A percentile compares a stretch with the other conserved stretches of the same genome.
Evolutionary conservation across 2,797 vertebrate genomes (phyloP).

Genomic region (Rhinella marina): DNA sequence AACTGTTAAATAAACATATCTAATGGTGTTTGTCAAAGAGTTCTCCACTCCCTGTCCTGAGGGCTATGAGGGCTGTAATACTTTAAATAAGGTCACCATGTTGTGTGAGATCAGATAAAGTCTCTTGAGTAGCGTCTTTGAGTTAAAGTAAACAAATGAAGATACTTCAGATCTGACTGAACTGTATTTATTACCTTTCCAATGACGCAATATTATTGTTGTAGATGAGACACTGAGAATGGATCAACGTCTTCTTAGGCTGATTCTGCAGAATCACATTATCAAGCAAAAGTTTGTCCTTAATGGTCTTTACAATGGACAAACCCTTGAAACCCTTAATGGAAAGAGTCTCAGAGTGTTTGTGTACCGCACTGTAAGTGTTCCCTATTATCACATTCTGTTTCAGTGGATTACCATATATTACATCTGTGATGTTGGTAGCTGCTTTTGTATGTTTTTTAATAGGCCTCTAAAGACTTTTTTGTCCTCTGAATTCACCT

Average conservation of each 20-base stretch:
- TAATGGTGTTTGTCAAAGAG: not conserved
- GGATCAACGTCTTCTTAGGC: conserved; percentile 85
- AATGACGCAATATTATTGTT: not conserved
- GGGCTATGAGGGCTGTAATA: not conserved
- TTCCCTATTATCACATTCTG: not conserved
- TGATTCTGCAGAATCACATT: conserved; percentile 92
- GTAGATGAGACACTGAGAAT: conserved; percentile 87
- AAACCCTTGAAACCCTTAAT: conserved; percentile 88
- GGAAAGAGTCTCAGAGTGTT: conserved; percentile 92
- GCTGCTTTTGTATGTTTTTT: not conserved
- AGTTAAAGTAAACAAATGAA: no score
- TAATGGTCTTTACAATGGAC: conserved; percentile 91
- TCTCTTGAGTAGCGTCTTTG: no score
- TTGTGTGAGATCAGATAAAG: no score
- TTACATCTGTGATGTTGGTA: not conserved
- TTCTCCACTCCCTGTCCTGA: not conserved
- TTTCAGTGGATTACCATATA: no score
- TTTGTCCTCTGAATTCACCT: not conserved
- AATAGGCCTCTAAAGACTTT: not conserved
- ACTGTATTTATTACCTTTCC: not conserved
- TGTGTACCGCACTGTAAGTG: conserved; percentile 94
- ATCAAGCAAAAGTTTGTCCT: conserved; percentile 88
- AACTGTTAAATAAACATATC: not conserved
- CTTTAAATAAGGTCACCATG: no score
- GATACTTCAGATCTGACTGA: no score